Percentiles rank a stretch among this genome's conserved stretches.
Evolutionary conservation across 2,888 invertebrate genomes (phyloP).

Genomic region (Coelinius sp.): DNA sequence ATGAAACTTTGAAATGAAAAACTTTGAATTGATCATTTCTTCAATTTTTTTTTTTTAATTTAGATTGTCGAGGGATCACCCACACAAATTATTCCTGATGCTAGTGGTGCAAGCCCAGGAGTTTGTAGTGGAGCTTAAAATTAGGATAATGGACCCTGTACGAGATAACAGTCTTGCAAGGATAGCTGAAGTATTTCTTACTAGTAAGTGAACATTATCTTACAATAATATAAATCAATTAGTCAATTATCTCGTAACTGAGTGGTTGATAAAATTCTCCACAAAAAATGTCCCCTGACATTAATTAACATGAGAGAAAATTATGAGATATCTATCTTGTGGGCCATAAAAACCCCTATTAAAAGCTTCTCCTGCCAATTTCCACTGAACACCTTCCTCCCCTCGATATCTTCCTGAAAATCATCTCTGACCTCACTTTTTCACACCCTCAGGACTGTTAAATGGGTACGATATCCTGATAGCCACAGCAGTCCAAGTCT

Average conservation of each 20-base stretch:
- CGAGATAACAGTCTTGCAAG: slow-evolving; percentile 72
- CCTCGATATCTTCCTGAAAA: no score
- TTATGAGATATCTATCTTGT: no score
- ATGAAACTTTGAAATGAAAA: slow-evolving; percentile 1
- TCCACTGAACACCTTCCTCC: no score
- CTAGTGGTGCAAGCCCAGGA: slow-evolving; percentile 77
- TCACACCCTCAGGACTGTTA: slow-evolving; percentile 71
- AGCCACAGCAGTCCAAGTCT: slow-evolving; percentile 74
- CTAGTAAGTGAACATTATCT: slow-evolving; percentile 59
- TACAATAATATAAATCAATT: neutral
- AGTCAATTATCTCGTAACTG: no score
- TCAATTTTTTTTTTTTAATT: slow-evolving; percentile 35
- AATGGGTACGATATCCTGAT: slow-evolving; percentile 78
- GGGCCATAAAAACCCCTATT: no score
- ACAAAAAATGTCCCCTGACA: neutral
- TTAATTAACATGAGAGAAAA: no score
- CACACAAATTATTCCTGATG: slow-evolving; percentile 77
- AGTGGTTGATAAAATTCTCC: no score
- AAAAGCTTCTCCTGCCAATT: no score
- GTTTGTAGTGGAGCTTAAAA: slow-evolving; percentile 78
- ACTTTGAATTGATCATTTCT: neutral
- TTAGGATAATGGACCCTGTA: slow-evolving; percentile 73
- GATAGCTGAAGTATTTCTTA: slow-evolving; percentile 73
- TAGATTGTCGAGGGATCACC: slow-evolving; percentile 74
- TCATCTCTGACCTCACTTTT: neutral